These are phyloP conservation scores for Lepidostoma basale DNA, from an alignment of 1,140 invertebrate species.

Conservation along the genomic window DNA sequence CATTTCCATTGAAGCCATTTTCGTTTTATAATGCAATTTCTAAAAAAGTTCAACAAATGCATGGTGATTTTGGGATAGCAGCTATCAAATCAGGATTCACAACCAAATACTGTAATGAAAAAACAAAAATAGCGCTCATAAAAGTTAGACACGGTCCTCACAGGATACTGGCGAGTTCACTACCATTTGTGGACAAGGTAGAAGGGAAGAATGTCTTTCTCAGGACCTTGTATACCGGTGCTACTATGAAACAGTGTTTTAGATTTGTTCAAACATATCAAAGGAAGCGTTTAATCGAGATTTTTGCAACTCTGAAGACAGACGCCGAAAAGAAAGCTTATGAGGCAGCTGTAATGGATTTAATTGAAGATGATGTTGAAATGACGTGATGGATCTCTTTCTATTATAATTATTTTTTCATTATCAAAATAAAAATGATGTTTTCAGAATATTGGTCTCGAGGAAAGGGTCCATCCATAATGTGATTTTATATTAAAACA, in stretches of 20 bases:
- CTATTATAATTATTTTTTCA: not conserved
- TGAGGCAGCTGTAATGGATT: constrained; percentile 61
- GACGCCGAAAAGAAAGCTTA: constrained; percentile 61
- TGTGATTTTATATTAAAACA: too few species aligned
- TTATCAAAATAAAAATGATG: not conserved
- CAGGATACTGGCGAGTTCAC: constrained; percentile 67
- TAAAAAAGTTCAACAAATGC: constrained; percentile 69
- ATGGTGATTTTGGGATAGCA: constrained; percentile 75
- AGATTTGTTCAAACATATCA: constrained; percentile 73
- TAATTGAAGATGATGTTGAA: constrained; percentile 46
- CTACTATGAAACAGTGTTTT: constrained; percentile 80
- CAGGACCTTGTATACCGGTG: constrained; percentile 73
- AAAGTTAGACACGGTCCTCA: constrained; percentile 75
- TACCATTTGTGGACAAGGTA: constrained; percentile 71
- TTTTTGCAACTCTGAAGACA: constrained; percentile 63
- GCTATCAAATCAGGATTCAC: constrained; percentile 70
- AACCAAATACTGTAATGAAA: constrained; percentile 79
- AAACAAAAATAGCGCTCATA: constrained; percentile 74
- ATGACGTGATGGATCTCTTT: constrained; percentile 6
- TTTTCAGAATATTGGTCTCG: not conserved
- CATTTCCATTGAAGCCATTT: constrained; percentile 63
- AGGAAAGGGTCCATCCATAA: not conserved
- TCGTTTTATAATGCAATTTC: constrained; percentile 65
- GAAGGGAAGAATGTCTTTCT: constrained; percentile 65
- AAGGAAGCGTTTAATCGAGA: constrained; percentile 61